These are phyloP conservation scores for Leptopilina clavipes DNA, from an alignment of 1,140 invertebrate genomes.

Conservation along the genomic window DNA sequence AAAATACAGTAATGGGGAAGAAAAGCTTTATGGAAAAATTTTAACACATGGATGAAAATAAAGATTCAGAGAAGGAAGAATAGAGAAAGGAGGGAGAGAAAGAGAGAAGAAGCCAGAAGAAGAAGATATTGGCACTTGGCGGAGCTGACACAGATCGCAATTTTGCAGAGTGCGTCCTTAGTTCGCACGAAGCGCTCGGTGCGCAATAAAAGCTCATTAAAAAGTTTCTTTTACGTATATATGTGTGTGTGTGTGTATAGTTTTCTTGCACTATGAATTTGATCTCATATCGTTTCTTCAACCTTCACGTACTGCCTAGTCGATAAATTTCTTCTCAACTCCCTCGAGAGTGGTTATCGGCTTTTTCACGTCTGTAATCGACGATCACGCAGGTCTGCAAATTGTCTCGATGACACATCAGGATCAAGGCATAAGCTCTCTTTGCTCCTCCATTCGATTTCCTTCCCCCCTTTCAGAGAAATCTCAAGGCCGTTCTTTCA, in stretches of 20 bases:
- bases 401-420: constrained; percentile 33
- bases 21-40: too few species aligned
- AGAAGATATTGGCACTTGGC: constrained; percentile 30
- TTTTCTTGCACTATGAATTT: too few species aligned
- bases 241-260: not conserved
- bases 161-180: constrained; percentile 36
- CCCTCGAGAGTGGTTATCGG: constrained; percentile 10
- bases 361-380: constrained; percentile 30
- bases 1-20: too few species aligned
- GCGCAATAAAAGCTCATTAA: constrained; percentile 25
- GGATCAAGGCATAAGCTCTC: not conserved
- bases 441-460: constrained; percentile 8
- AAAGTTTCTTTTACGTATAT: not conserved
- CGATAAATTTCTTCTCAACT: constrained; percentile 32
- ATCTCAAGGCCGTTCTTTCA: constrained; percentile 29
- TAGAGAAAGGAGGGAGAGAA: not conserved
- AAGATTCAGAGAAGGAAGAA: too few species aligned
- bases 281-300: constrained; percentile 36
- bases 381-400: constrained; percentile 20
- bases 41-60: too few species aligned
- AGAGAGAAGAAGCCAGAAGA: not conserved
- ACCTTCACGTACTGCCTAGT: constrained; percentile 33
- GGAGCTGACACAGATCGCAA: constrained; percentile 46
- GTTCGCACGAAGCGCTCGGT: not conserved
- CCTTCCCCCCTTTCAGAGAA: constrained; percentile 2